Evolutionary conservation across 2,888 invertebrate species (phyloP).

Genomic region (Temnothorax ravouxi): DNA sequence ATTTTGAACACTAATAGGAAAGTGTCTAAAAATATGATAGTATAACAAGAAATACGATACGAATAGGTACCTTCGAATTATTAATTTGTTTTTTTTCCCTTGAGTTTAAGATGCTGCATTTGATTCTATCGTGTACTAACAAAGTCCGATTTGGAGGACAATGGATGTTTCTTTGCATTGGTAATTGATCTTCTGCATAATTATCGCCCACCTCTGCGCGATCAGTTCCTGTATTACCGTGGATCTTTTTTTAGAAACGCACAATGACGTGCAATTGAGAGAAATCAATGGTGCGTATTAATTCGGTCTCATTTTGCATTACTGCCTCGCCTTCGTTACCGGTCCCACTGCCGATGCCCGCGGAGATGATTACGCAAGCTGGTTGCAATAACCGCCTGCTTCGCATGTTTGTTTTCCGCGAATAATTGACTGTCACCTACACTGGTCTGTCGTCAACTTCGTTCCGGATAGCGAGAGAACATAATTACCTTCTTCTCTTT

Average conservation of each 20-base stretch:
- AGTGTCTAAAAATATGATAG: neutral
- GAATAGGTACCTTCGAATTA: neutral
- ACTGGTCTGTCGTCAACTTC: constrained; percentile 18
- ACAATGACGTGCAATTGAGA: constrained; percentile 26
- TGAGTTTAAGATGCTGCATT: neutral
- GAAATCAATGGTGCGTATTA: constrained; percentile 36
- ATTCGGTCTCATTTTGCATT: constrained; percentile 26
- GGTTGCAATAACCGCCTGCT: constrained; percentile 19
- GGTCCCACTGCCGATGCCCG: neutral
- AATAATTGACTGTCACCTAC: constrained; percentile 55
- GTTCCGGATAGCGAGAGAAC: constrained; percentile 52
- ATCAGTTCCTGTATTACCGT: constrained; percentile 24
- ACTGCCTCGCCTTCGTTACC: constrained; percentile 35
- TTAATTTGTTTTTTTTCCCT: neutral
- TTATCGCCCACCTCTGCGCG: constrained; percentile 31
- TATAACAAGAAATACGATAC: neutral
- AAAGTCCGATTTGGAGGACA: constrained; percentile 22
- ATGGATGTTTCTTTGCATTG: constrained; percentile 44
- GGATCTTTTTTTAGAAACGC: constrained; percentile 10
- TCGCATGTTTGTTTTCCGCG: constrained; percentile 43
- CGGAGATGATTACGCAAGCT: constrained; percentile 32
- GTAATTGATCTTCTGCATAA: constrained; percentile 50
- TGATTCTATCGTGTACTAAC: neutral
- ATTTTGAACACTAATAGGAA: neutral
- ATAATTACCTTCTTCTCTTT: constrained; percentile 51